Evolutionary conservation across 2,797 vertebrate species (phyloP).

Genomic region (Eulemur albifrons): DNA sequence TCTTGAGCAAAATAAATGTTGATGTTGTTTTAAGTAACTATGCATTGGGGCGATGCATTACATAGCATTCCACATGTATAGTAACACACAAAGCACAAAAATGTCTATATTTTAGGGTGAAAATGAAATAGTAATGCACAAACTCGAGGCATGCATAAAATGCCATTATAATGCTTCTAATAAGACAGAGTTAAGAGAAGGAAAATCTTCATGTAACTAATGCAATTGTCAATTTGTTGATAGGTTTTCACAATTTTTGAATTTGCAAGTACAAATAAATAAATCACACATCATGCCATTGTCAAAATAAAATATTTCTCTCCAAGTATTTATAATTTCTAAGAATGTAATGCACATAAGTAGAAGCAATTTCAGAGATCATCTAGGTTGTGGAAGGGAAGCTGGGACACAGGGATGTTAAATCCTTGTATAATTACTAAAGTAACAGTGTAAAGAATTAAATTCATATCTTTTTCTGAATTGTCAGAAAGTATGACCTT

Average conservation of each 20-base stretch:
- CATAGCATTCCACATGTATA: background rate
- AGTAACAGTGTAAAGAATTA: background rate
- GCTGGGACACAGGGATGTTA: background rate
- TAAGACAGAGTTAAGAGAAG: background rate
- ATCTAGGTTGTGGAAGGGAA: background rate
- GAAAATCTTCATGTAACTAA: background rate
- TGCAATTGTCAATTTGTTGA: background rate
- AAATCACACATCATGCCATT: background rate
- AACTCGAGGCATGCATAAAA: background rate
- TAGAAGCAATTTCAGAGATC: background rate
- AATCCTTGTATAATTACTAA: background rate
- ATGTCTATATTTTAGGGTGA: background rate
- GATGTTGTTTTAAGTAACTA: background rate
- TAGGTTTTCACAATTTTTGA: background rate
- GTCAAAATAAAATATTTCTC: background rate
- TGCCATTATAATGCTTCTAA: background rate
- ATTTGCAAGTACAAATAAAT: background rate
- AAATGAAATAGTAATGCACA: background rate
- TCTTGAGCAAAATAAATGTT: background rate
- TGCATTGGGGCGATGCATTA: background rate
- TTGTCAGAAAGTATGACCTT: background rate
- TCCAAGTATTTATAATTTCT: background rate
- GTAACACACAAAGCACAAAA: background rate
- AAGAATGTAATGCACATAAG: background rate
- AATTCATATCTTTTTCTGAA: background rate